Evolutionary conservation across 2,113 vertebrate genomes (phyloP), one percentile per base, ranked within the genome.

Genomic region (Labeo catla): DNA sequence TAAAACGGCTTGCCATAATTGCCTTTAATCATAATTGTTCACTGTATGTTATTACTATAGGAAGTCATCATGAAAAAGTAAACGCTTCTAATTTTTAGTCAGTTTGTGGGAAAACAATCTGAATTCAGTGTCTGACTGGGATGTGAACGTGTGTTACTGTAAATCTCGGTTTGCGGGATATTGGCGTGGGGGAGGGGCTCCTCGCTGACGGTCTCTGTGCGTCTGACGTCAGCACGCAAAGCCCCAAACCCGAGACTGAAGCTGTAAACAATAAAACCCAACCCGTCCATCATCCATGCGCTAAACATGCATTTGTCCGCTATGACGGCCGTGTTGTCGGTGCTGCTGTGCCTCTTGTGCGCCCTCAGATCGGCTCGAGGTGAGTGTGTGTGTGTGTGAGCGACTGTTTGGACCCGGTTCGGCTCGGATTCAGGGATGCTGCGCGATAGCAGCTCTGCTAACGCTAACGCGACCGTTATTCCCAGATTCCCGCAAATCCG

Each of bases 191-290:
- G 81, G 68, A 59, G 66, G 81, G 81, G 50, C 68, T 85, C 86
- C 59, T 23, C 59, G 68, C 5, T n/a, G 21, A 61, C 57, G 21
- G 16, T 61, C 47, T 7, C 5, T 15, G 19, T 91, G 89, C 94
- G 92, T 92, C 77, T 94, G 93, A 94, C 94, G 94, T 94, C 94
- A 94, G n/a, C 88, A 80, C 93, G 94, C 83, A 45, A 61, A 57
- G 81, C 9, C 43, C 36, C 54, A 87, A 82, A 52, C 23, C 59
- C 54, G 90, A 92, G 92, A 90, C 94, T 91, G 91, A 91, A 93
- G 95, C 94, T 93, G 95, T 93, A 95, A 94, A 95, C 94, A 95
- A 95, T 94, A 94, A 94, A 93, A 93, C 94, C 91, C 84, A 90
- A 92, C 94, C 91, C 86, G 90, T 92, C 88, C 91, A 92, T 90